phyloP scores from a whole-genome alignment of 1,140 invertebrate species.

The Zaprionus vittiger region DNA sequence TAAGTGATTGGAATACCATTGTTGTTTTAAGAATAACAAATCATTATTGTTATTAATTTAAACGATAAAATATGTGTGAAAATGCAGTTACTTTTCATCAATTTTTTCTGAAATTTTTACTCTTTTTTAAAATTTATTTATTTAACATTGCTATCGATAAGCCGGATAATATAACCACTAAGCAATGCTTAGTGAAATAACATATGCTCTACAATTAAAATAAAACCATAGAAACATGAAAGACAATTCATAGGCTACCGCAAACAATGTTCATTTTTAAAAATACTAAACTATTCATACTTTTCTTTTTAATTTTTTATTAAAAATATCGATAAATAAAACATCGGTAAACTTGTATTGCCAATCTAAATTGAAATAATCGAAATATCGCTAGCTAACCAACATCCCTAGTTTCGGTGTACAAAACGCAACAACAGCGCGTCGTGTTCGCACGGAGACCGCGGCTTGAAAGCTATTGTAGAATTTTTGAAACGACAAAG shows the following conservation, averaged over 20 bases:
- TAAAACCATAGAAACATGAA: no score
- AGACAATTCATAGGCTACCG: no score
- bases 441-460: slow-evolving; percentile 47
- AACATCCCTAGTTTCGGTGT: slow-evolving; percentile 36
- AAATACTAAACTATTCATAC: not conserved
- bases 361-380: not conserved
- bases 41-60: no score
- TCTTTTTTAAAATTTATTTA: not conserved
- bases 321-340: slow-evolving; percentile 17
- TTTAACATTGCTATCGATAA: no score
- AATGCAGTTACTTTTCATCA: no score
- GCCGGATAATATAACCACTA: no score
- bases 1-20: not conserved
- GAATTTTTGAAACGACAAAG: slow-evolving; percentile 39
- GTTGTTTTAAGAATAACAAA: no score
- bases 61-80: no score
- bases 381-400: slow-evolving; percentile 1
- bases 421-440: slow-evolving; percentile 46
- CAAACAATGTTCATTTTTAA: not conserved
- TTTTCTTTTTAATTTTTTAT: not conserved
- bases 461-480: slow-evolving; percentile 32
- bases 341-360: not conserved
- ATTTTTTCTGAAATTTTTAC: no score
- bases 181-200: no score
- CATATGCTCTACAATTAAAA: no score